These are phyloP conservation scores for Acromyrmex heyeri DNA, from an alignment of 1,140 invertebrate species.

Conservation along the genomic window DNA sequence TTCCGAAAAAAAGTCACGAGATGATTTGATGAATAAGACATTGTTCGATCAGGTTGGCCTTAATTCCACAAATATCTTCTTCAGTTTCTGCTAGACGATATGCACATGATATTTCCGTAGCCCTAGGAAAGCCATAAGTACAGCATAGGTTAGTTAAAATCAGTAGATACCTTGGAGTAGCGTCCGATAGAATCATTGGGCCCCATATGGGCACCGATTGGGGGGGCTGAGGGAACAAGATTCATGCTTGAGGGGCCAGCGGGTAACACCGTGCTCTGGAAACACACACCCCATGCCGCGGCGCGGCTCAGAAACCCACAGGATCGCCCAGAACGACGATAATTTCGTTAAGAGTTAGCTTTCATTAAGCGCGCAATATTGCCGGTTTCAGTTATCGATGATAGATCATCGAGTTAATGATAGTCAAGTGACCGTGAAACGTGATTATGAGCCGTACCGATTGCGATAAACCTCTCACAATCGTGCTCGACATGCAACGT, in stretches of 20 bases:
- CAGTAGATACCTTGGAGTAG: slow-evolving; percentile 77
- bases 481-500: slow-evolving; percentile 71
- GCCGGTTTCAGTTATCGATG: slow-evolving; percentile 30
- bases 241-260: slow-evolving; percentile 77
- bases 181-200: slow-evolving; percentile 78
- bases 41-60: neutral
- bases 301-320: slow-evolving; percentile 73
- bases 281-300: slow-evolving; percentile 76
- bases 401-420: slow-evolving; percentile 65
- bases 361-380: slow-evolving; percentile 20
- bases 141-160: slow-evolving; percentile 73
- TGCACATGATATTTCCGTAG: slow-evolving; percentile 38
- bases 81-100: slow-evolving; percentile 40
- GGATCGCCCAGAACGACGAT: slow-evolving; percentile 59
- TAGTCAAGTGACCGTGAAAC: slow-evolving; percentile 69
- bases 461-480: slow-evolving; percentile 46
- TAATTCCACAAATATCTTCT: slow-evolving; percentile 37
- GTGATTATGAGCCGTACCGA: slow-evolving; percentile 59
- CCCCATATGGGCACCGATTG: slow-evolving; percentile 75
- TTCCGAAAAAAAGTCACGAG: neutral
- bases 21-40: slow-evolving; percentile 37
- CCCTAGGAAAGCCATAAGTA: slow-evolving; percentile 20
- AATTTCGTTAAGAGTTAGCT: slow-evolving; percentile 65
- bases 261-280: slow-evolving; percentile 77
- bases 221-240: slow-evolving; percentile 75